phyloP scores from a whole-genome alignment of 1,140 invertebrate genomes.

The Panagrolaimus sp. region DNA sequence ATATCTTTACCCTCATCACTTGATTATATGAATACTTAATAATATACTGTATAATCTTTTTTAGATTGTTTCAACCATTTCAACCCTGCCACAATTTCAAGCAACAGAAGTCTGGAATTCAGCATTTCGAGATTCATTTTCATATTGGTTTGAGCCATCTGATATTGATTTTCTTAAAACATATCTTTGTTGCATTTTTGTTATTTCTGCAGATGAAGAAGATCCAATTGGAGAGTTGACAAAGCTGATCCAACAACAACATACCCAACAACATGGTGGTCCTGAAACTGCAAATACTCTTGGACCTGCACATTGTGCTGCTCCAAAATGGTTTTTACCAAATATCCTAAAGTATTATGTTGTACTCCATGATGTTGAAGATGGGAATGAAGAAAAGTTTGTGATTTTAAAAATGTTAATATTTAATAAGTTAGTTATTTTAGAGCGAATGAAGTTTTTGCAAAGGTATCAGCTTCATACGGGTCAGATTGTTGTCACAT shows the following conservation, averaged over 20 bases:
- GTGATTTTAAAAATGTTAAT: too few relatives aligned
- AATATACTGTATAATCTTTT: too few relatives aligned
- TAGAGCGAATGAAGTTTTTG: slow-evolving; percentile 37
- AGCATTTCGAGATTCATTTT: slow-evolving; percentile 36
- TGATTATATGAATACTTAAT: too few relatives aligned
- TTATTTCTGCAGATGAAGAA: slow-evolving; percentile 42
- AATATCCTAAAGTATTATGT: slow-evolving; percentile 81
- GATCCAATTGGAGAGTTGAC: slow-evolving; percentile 44
- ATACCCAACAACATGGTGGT: slow-evolving; percentile 39
- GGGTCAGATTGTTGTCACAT: slow-evolving; percentile 40
- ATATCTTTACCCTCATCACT: background rate
- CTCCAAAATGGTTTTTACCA: slow-evolving; percentile 78
- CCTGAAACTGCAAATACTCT: slow-evolving; percentile 10
- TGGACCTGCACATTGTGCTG: slow-evolving; percentile 34
- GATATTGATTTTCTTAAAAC: slow-evolving; percentile 47
- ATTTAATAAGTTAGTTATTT: slow-evolving; percentile 16
- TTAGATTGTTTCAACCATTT: background rate
- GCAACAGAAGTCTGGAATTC: slow-evolving; percentile 26
- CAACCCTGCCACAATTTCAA: background rate
- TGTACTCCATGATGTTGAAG: slow-evolving; percentile 75
- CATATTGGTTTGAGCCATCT: slow-evolving; percentile 50
- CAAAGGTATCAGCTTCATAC: slow-evolving; percentile 28
- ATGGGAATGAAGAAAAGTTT: slow-evolving; percentile 67
- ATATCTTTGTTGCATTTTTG: slow-evolving; percentile 47
- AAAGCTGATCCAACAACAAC: slow-evolving; percentile 35